phyloP scores from a whole-genome alignment of 2,113 vertebrate species.

The Condylura cristata region DNA sequence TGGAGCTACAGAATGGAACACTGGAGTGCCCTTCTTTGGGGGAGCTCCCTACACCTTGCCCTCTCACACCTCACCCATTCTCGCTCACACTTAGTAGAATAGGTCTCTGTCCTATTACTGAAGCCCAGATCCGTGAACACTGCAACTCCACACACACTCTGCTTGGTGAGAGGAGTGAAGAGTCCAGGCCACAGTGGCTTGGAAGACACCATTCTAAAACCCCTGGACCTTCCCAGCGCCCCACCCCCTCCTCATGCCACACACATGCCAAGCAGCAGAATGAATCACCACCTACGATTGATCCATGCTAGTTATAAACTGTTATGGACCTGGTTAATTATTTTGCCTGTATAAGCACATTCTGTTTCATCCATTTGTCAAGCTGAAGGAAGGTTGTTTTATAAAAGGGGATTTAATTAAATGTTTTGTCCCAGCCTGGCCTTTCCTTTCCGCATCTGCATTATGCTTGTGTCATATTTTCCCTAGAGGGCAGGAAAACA shows the following conservation, averaged over 20 bases:
- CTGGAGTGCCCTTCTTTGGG: not conserved
- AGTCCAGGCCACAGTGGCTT: not conserved
- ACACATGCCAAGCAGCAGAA: not conserved
- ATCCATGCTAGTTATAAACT: slow-evolving; percentile 58
- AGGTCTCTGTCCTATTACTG: not conserved
- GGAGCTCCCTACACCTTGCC: not conserved
- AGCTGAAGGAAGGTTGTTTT: slow-evolving; percentile 74
- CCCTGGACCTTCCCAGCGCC: fast-evolving
- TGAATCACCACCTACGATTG: not conserved
- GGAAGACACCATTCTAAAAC: not conserved
- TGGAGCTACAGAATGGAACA: fast-evolving
- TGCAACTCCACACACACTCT: too few species aligned
- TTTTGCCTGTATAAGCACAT: slow-evolving; percentile 75
- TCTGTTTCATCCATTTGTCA: slow-evolving; percentile 77
- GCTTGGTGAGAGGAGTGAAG: not conserved
- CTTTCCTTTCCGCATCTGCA: slow-evolving; percentile 57
- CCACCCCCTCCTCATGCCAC: not conserved
- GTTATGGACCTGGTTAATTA: slow-evolving; percentile 63
- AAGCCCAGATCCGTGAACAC: not conserved
- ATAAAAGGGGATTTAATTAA: slow-evolving; percentile 80
- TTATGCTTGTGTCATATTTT: slow-evolving; percentile 77
- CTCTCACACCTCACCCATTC: not conserved
- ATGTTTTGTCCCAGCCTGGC: slow-evolving; percentile 71
- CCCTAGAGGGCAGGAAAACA: slow-evolving; percentile 79
- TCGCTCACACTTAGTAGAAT: not conserved